Evolutionary conservation across 1,140 invertebrate species (phyloP).

Genomic region (Alviniconcha marisindica): DNA sequence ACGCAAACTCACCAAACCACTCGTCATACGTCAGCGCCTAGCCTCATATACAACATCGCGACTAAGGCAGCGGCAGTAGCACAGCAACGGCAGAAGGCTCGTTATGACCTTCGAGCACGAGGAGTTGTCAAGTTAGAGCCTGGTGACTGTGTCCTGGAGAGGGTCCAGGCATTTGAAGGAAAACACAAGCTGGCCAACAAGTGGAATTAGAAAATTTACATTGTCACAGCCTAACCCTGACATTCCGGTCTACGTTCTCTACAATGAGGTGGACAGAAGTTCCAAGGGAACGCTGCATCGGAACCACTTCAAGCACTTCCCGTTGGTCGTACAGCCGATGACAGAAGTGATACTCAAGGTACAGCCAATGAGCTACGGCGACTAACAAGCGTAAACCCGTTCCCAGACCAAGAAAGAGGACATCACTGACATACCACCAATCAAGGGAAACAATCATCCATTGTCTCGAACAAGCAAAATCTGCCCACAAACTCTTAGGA

Average conservation of each 20-base stretch:
- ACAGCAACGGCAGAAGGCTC: neutral
- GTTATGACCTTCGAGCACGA: conserved; percentile 36
- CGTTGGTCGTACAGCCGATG: too few relatives aligned
- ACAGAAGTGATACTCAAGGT: too few relatives aligned
- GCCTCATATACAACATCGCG: conserved; percentile 26
- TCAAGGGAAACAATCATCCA: too few relatives aligned
- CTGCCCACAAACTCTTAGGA: too few relatives aligned
- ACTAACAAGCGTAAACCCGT: too few relatives aligned
- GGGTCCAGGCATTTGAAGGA: conserved; percentile 28
- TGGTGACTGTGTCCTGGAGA: conserved; percentile 45
- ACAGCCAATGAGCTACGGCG: too few relatives aligned
- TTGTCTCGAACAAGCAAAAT: too few relatives aligned
- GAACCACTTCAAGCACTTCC: conserved; percentile 45
- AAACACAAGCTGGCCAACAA: conserved; percentile 45
- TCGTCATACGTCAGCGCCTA: conserved; percentile 5
- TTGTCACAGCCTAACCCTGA: conserved; percentile 32
- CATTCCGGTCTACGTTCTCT: conserved; percentile 46
- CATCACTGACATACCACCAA: too few relatives aligned
- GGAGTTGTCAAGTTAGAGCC: conserved; percentile 29
- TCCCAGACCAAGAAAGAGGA: too few relatives aligned
- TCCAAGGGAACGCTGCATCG: conserved; percentile 37
- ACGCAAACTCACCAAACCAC: too few relatives aligned
- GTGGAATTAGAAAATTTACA: conserved; percentile 41
- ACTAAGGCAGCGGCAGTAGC: neutral
- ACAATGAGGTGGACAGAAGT: conserved; percentile 18